Evolutionary conservation across 2,888 invertebrate species (phyloP), one percentile per base, ranked within the genome.

Genomic region (Euproctis similis): DNA sequence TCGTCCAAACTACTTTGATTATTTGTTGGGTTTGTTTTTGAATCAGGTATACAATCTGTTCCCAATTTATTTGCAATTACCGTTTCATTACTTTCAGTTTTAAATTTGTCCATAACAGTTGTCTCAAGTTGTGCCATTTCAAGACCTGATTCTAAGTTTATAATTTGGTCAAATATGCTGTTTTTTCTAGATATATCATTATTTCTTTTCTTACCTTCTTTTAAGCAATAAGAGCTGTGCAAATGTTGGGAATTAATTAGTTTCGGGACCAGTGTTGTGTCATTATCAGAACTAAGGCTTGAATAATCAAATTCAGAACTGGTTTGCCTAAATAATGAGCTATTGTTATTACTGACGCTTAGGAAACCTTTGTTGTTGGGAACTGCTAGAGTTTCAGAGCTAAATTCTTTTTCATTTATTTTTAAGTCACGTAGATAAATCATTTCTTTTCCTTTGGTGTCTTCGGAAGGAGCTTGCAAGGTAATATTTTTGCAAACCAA

Each of bases 291-390:
- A 20, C 34, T 26, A 2, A 34, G 17, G 16, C 39, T 46, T 2
- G 47, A 33, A 33, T 55, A 49, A 28, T 58, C 45, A 5, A 60
- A 55, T 30, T 59, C 56, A 2, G 63, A 69, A 36, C 57, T 66
- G 8, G 57, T 57, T 34, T 38, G 40, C 11, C 53, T 52, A 22
- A 57, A 52, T 20, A 54, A 37, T 35, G 46, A 65, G 12, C 41
- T 46, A 2, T 57, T 47, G 4, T 56, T 45, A 7, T 59, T 46
- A 36, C 46, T 57, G 44, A 7, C 35, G 14, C 19, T 9, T 16
- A 36, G 24, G 12, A 20, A 39, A n/a, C 20, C 34, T 42, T 10
- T 35, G 25, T n/a, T 11, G 36, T 34, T 20, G 42, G 34, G 4
- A 34, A 24, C 42, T 36, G 22, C 46, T 2, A 61, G 41, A 6